Evolutionary conservation across 2,888 invertebrate species (phyloP).

Genomic region (Strigamia maritima): DNA sequence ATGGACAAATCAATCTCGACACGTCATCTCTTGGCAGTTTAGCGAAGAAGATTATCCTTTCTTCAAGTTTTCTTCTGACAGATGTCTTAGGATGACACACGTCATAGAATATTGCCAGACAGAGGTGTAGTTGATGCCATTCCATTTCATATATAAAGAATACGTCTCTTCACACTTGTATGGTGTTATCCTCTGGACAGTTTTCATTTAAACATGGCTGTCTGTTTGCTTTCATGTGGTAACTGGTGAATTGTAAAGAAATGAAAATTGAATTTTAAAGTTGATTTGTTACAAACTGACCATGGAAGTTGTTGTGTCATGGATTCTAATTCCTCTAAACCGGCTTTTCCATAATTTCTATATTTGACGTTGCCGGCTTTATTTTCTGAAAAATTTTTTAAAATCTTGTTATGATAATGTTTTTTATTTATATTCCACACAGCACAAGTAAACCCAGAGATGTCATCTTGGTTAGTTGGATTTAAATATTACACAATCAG

Average conservation of each 20-base stretch:
- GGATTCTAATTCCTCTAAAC: constrained; percentile 37
- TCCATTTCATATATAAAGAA: neutral
- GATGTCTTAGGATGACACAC: neutral
- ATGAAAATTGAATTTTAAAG: neutral
- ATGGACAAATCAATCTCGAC: constrained; percentile 15
- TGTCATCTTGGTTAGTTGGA: too few species aligned
- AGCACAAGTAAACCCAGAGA: too few species aligned
- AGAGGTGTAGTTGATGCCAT: neutral
- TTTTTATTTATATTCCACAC: neutral
- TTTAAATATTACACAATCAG: too few species aligned
- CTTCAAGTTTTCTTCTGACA: neutral
- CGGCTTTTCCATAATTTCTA: constrained; percentile 38
- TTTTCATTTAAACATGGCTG: constrained; percentile 28
- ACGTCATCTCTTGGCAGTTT: neutral
- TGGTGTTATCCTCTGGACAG: constrained; percentile 38
- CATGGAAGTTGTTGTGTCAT: constrained; percentile 38
- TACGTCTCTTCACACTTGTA: constrained; percentile 31
- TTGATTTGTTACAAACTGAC: neutral
- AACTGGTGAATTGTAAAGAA: constrained; percentile 8
- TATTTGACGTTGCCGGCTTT: constrained; percentile 36
- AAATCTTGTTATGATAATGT: too few species aligned
- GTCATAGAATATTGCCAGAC: constrained; percentile 1
- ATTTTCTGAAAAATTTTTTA: constrained; percentile 33
- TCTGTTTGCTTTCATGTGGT: constrained; percentile 37
- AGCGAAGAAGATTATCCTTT: neutral